phyloP scores from a whole-genome alignment of 1,140 invertebrate species.

The Telenomus remus region DNA sequence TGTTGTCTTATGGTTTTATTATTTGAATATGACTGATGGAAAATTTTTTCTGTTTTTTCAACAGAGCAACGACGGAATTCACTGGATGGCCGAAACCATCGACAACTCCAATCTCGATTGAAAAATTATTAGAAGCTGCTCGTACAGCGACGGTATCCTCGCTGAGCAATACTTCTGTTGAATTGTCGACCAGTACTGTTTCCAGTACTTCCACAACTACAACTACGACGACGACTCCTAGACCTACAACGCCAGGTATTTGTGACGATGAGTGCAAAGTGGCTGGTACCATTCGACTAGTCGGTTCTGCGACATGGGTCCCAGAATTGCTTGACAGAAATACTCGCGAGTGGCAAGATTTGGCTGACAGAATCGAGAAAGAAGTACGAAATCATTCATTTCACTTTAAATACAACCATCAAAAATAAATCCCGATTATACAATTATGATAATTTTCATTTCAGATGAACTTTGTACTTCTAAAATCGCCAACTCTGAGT shows the following conservation, averaged over 20 bases:
- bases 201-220: slow-evolving; percentile 81
- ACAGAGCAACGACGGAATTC: slow-evolving; percentile 90
- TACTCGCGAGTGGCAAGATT: slow-evolving; percentile 88
- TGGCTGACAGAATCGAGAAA: slow-evolving; percentile 86
- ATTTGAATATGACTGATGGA: neutral
- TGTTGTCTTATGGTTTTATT: neutral
- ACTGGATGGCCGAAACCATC: slow-evolving; percentile 91
- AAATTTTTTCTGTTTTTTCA: slow-evolving; percentile 8
- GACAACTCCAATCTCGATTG: slow-evolving; percentile 88
- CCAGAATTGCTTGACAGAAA: slow-evolving; percentile 90
- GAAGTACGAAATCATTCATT: slow-evolving; percentile 76
- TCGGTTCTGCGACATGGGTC: slow-evolving; percentile 87
- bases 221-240: slow-evolving; percentile 84
- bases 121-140: slow-evolving; percentile 85
- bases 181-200: slow-evolving; percentile 66
- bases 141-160: slow-evolving; percentile 78
- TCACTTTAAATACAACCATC: neutral
- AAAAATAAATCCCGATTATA: neutral
- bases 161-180: slow-evolving; percentile 61
- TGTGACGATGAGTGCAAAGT: slow-evolving; percentile 87
- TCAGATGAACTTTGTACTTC: slow-evolving; percentile 88
- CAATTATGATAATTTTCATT: slow-evolving; percentile 63
- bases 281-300: slow-evolving; percentile 88
- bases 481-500: slow-evolving; percentile 82
- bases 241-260: slow-evolving; percentile 86